phyloP scores from a whole-genome alignment of 2,113 vertebrate genomes.

The Cathartes aura region DNA sequence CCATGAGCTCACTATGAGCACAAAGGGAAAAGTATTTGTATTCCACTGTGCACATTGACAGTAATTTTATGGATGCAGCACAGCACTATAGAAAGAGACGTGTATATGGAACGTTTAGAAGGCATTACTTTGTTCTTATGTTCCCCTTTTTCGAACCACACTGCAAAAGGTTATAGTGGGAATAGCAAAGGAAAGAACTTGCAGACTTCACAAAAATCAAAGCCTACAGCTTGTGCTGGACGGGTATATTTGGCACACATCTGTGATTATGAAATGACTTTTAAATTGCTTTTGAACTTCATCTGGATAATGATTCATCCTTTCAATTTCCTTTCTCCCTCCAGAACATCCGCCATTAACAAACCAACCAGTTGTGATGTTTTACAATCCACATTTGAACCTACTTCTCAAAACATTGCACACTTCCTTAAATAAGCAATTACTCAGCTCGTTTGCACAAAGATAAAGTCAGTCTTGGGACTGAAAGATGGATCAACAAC shows the following conservation, averaged over 20 bases:
- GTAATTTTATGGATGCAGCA: background rate
- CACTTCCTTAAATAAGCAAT: constrained; percentile 1
- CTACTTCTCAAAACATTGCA: background rate
- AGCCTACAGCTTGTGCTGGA: background rate
- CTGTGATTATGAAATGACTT: constrained; percentile 38
- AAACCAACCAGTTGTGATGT: background rate
- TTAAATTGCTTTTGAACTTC: constrained; percentile 30
- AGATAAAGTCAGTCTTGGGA: background rate
- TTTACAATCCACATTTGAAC: background rate
- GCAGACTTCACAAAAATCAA: constrained; percentile 14
- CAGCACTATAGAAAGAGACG: background rate
- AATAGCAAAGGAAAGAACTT: constrained; percentile 20
- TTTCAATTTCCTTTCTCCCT: constrained; percentile 22
- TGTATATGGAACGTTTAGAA: background rate
- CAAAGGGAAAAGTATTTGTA: background rate
- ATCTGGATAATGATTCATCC: background rate
- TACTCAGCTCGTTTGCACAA: background rate
- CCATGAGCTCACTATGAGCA: background rate
- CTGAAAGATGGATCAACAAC: background rate
- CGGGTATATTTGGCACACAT: background rate
- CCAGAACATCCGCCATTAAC: background rate
- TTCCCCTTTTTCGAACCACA: background rate
- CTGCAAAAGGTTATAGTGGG: background rate
- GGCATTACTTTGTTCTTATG: background rate
- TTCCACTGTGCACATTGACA: background rate